phyloP scores from a whole-genome alignment of 2,113 vertebrate species.

The Oryzias melastigma region DNA sequence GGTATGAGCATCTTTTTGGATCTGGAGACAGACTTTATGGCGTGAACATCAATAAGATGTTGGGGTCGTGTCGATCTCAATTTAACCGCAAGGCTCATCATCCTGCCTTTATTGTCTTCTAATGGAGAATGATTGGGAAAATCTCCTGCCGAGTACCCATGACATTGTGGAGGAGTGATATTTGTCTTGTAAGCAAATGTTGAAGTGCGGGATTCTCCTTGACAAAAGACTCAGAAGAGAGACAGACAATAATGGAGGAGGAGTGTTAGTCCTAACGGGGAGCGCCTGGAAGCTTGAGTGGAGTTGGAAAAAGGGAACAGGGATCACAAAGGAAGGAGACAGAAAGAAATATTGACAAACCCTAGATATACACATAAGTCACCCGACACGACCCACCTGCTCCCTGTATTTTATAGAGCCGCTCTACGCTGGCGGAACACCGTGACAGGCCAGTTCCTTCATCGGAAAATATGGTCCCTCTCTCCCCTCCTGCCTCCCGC shows the following conservation, averaged over 20 bases:
- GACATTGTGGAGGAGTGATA: constrained; percentile 15
- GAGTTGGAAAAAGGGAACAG: constrained; percentile 28
- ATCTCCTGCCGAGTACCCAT: constrained; percentile 41
- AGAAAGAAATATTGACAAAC: constrained; percentile 85
- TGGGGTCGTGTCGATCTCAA: constrained; percentile 39
- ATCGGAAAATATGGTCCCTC: constrained; percentile 79
- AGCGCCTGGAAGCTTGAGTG: constrained; percentile 13
- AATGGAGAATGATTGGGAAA: constrained; percentile 39
- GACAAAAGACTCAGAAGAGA: constrained; percentile 1
- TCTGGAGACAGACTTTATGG: constrained; percentile 27
- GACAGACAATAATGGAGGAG: constrained; percentile 21
- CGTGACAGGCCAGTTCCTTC: constrained; percentile 84
- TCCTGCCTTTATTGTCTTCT: constrained; percentile 23
- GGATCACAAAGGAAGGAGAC: constrained; percentile 63
- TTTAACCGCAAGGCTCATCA: constrained; percentile 36
- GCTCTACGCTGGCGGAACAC: constrained; percentile 80
- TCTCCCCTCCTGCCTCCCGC: constrained; percentile 60
- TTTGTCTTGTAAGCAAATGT: constrained; percentile 18
- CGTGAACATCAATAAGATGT: constrained; percentile 35
- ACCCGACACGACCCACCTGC: constrained; percentile 74
- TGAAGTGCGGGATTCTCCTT: constrained; percentile 1
- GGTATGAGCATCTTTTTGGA: constrained; percentile 19
- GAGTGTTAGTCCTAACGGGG: constrained; percentile 22
- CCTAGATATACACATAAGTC: constrained; percentile 84
- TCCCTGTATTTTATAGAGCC: constrained; percentile 78